Conservation (phyloP, 1,140 invertebrate species). For the Tribolium madens region DNA sequence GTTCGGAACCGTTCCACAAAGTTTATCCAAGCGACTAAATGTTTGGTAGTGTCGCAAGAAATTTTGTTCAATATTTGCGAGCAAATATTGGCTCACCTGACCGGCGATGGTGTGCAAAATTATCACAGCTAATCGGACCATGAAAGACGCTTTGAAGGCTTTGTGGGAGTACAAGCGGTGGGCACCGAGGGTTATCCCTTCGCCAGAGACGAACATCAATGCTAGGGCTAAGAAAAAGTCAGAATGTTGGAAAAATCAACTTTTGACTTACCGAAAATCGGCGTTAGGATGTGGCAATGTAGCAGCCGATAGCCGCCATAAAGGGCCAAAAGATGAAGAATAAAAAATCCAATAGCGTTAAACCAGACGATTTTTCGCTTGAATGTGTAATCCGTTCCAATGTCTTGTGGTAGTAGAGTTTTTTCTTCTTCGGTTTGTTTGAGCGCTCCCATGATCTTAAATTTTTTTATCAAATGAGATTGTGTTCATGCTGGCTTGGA, state of each 20-base stretch:
- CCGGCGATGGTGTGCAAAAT: conserved; percentile 69
- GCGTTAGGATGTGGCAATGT: conserved; percentile 19
- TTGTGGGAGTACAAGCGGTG: conserved; percentile 71
- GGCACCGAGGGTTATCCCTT: conserved; percentile 69
- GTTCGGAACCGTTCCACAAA: conserved; percentile 15
- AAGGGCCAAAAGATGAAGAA: conserved; percentile 65
- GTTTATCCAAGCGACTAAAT: conserved; percentile 24
- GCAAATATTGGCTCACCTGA: conserved; percentile 65
- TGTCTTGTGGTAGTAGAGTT: conserved; percentile 44
- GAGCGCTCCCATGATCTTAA: conserved; percentile 19
- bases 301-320: conserved; percentile 61
- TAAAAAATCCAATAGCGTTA: conserved; percentile 68
- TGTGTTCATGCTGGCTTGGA: conserved; percentile 1
- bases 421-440: conserved; percentile 3
- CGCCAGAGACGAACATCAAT: conserved; percentile 57
- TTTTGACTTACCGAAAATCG: conserved; percentile 51
- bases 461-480: not conserved
- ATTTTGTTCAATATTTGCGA: conserved; percentile 7
- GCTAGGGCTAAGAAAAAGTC: conserved; percentile 59
- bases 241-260: not conserved
- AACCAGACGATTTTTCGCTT: conserved; percentile 69
- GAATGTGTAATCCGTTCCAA: conserved; percentile 68
- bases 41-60: conserved; percentile 4
- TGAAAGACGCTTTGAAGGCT: conserved; percentile 68
- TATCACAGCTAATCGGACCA: conserved; percentile 65